These are phyloP conservation scores for Hafferia zeledoni DNA, from an alignment of 2,797 vertebrate species.

Conservation along the genomic window DNA sequence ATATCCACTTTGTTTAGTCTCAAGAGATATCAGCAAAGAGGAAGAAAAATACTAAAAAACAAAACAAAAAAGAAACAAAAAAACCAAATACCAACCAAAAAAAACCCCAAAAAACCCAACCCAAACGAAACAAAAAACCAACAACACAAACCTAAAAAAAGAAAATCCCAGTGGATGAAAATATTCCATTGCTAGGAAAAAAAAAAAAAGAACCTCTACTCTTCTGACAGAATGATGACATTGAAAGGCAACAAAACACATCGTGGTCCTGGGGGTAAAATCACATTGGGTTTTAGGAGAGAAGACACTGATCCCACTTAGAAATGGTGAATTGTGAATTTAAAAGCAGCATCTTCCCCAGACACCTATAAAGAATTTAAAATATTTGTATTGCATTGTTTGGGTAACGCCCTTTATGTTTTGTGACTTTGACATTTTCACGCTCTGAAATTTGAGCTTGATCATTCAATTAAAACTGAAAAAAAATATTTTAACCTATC, in stretches of 20 bases:
- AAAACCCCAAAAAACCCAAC: no score
- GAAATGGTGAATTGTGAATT: not conserved
- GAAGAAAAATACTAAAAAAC: not conserved
- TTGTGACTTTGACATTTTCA: not conserved
- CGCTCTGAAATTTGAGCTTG: not conserved
- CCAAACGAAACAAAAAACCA: no score
- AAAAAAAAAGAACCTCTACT: not conserved
- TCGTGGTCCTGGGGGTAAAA: rapidly evolving
- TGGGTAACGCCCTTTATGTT: not conserved
- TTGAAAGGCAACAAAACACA: not conserved
- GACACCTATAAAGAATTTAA: not conserved
- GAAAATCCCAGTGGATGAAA: not conserved
- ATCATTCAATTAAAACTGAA: not conserved
- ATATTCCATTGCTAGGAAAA: not conserved
- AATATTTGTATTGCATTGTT: not conserved
- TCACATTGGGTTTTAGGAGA: not conserved
- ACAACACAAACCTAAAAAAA: no score
- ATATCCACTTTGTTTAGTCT: not conserved
- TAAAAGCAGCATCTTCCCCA: not conserved
- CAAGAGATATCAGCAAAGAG: not conserved
- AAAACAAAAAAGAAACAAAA: no score
- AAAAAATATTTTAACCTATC: not conserved
- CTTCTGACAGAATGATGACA: rapidly evolving
- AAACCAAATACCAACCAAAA: no score
- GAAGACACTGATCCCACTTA: not conserved